These are phyloP conservation scores for Nothoprocta pentlandii DNA, from an alignment of 2,113 vertebrate species.

Conservation along the genomic window DNA sequence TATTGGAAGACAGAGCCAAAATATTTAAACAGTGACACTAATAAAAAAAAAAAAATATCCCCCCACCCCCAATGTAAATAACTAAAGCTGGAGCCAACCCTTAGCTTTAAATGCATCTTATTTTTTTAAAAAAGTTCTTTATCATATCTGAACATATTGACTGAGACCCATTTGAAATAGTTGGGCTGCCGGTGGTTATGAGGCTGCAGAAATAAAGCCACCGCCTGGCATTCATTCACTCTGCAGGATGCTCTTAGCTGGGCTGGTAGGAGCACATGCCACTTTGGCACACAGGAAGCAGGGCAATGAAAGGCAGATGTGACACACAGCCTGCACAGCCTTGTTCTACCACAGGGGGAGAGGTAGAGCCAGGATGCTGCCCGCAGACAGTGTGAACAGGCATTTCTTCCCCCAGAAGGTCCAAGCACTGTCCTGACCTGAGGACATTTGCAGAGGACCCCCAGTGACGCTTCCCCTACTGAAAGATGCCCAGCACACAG, in stretches of 20 bases:
- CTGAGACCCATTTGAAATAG: neutral
- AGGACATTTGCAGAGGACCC: neutral
- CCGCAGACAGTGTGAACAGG: neutral
- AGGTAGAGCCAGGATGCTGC: neutral
- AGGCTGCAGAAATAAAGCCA: neutral
- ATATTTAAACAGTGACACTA: slow-evolving; percentile 60
- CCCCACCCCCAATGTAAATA: slow-evolving; percentile 44
- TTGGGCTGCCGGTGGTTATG: neutral
- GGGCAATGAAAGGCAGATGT: neutral
- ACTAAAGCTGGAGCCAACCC: slow-evolving; percentile 37
- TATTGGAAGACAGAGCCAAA: slow-evolving; percentile 61
- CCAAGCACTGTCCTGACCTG: neutral
- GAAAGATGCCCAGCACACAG: neutral
- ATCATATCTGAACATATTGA: slow-evolving; percentile 7
- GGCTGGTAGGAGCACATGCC: neutral
- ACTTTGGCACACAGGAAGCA: fast-evolving
- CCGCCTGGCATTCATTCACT: neutral
- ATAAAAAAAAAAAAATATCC: slow-evolving; percentile 52
- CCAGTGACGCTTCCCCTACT: neutral
- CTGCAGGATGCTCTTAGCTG: neutral
- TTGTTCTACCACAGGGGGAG: neutral
- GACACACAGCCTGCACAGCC: neutral
- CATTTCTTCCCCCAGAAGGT: neutral
- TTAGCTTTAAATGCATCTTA: slow-evolving; percentile 4
- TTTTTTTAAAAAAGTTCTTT: slow-evolving; percentile 44